Percentiles rank a stretch among this genome's conserved stretches.
Evolutionary conservation across 2,888 invertebrate genomes (phyloP).

Genomic region (Acrocera orbiculus): DNA sequence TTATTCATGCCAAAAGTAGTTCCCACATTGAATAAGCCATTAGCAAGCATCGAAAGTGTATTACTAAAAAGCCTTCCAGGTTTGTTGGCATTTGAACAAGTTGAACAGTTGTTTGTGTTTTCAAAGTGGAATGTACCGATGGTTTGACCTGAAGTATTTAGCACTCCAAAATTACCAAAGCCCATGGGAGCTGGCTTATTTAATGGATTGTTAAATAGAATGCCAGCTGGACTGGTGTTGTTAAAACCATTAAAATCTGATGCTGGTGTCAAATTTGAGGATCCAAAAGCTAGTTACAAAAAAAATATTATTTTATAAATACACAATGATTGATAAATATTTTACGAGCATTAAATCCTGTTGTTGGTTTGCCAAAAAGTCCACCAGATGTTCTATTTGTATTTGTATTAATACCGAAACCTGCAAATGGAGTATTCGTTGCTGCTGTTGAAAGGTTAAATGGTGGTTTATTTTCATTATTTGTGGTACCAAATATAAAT

Average conservation of each 20-base stretch:
- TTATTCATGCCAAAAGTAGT: slow-evolving; percentile 14
- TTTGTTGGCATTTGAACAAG: slow-evolving; percentile 33
- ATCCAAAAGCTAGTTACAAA: slow-evolving; percentile 12
- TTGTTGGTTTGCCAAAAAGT: slow-evolving; percentile 15
- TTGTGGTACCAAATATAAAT: slow-evolving; percentile 20
- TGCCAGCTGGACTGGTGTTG: slow-evolving; percentile 19
- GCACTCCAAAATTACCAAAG: slow-evolving; percentile 38
- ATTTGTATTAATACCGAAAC: slow-evolving; percentile 22
- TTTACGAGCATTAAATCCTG: slow-evolving; percentile 17
- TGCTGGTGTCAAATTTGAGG: too few relatives aligned
- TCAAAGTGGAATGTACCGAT: slow-evolving; percentile 13
- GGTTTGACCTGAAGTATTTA: slow-evolving; percentile 21
- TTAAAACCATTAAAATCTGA: slow-evolving; percentile 33
- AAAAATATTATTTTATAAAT: slow-evolving; percentile 5
- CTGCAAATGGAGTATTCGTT: slow-evolving; percentile 26
- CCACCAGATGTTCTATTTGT: slow-evolving; percentile 32
- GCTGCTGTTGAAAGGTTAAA: slow-evolving; percentile 22
- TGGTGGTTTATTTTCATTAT: slow-evolving; percentile 28
- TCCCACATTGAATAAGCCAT: slow-evolving; percentile 31
- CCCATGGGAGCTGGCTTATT: slow-evolving; percentile 33
- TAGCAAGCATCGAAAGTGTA: too few relatives aligned
- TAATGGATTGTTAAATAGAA: slow-evolving; percentile 24
- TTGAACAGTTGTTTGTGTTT: slow-evolving; percentile 14
- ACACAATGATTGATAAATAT: background rate
- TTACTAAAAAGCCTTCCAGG: slow-evolving; percentile 32